Evolutionary conservation across 92 coral and sea anemone genomes (phyloP).

Genomic region (Parazoanthus darwini): DNA sequence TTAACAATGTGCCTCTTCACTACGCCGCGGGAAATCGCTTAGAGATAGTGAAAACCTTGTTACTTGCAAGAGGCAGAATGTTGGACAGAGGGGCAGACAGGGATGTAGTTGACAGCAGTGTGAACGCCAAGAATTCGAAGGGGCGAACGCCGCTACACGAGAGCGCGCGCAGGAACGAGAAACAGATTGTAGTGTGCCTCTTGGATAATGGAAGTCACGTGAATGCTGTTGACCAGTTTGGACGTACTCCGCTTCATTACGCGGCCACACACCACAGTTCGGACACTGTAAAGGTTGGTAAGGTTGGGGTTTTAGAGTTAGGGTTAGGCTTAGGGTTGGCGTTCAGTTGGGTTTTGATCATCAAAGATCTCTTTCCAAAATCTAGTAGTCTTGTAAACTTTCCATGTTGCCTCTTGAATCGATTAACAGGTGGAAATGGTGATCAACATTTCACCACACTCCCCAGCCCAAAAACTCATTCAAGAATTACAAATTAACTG

Average conservation of each 20-base stretch:
- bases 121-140: constrained; percentile 29
- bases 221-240: constrained; percentile 28
- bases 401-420: not conserved
- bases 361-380: not conserved
- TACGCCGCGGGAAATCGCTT: constrained; percentile 38
- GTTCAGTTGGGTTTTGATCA: not conserved
- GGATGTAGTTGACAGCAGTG: not conserved
- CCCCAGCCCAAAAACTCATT: not conserved
- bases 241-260: constrained; percentile 33
- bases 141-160: constrained; percentile 34
- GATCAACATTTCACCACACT: no score
- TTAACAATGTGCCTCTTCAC: constrained; percentile 9
- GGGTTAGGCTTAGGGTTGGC: not conserved
- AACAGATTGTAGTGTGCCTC: constrained; percentile 7
- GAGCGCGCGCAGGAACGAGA: constrained; percentile 35
- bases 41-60: constrained; percentile 25
- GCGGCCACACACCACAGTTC: constrained; percentile 32
- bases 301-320: not conserved
- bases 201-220: constrained; percentile 40
- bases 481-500: not conserved
- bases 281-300: constrained; percentile 31
- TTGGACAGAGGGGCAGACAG: not conserved
- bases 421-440: no score
- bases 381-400: no score
- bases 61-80: not conserved